Base-by-base conservation (phyloP, 2,888 invertebrate species). In the Chrysotoxum bicinctum region DNA sequence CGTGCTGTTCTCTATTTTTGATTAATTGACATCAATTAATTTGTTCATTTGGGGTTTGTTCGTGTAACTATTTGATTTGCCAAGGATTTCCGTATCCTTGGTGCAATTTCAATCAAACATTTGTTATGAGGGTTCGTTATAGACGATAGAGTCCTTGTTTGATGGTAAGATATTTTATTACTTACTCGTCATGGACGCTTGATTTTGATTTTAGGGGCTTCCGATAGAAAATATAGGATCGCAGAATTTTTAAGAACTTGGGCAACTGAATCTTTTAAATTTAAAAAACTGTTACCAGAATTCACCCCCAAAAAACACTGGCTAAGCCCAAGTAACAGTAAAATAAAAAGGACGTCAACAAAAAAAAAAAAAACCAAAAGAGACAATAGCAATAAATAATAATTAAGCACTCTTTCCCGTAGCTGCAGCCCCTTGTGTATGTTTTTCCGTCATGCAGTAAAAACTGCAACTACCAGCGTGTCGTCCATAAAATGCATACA, bases 21-120 rank as follows among this genome's bases (percentile, higher is more conserved):
- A 85, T 85, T 85, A 85, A 85, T 85, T 81, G 85, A 56, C 37
- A 48, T 81, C 85, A 85, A 81, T 85, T 85, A 85, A 77, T 85
- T 81, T 60, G 64, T 62, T 56, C 52, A 40, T 77, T 69, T 58
- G 72, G 76, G 85, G 76, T 80, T 84, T 79, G 70, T 70, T 70
- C 64, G 21, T 80, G 80, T 77, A 70, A 21, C 58, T 58, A 9
- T 58, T 58, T 37, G 69, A 75, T 75, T 77, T 43, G 35, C 43
- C 43, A 68, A 45, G 68, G 54, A 75, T 74, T 73, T 58, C 37
- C 73, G 45, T 68, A 72, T 72, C 66, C 76, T 58, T 60, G 35
- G 45, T 72, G 54, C 32, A 32, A 45, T 64, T 62, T 48, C 48
- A 69, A 69, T 37, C 52, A 69, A 69, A 69, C 12, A 32, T 72